Evolutionary conservation across 2,797 vertebrate genomes (phyloP).

Genomic region (Sebastes variabilis): DNA sequence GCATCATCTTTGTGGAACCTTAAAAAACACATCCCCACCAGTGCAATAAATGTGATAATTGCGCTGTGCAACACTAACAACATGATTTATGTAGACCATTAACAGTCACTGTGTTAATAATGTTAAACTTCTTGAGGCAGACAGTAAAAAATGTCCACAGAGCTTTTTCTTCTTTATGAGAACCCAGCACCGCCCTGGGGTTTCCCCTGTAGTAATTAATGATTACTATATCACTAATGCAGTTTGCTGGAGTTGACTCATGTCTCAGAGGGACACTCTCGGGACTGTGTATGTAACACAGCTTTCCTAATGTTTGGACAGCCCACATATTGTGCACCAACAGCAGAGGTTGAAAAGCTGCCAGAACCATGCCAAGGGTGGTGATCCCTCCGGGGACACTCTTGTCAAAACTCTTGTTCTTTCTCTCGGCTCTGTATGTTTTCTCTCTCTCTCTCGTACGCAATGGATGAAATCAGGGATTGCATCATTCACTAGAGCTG

Average conservation of each 20-base stretch:
- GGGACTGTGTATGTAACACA: neutral
- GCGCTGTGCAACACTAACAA: neutral
- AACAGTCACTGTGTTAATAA: neutral
- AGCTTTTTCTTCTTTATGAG: neutral
- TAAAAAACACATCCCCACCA: neutral
- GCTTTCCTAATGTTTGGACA: neutral
- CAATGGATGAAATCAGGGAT: slow-evolving; percentile 20
- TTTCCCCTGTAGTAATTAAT: slow-evolving; percentile 17
- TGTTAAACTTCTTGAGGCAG: neutral
- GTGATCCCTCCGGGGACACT: slow-evolving; percentile 9
- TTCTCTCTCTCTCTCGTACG: neutral
- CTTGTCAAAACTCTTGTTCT: slow-evolving; percentile 32
- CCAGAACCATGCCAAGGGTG: slow-evolving; percentile 1
- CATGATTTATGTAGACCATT: neutral
- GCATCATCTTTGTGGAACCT: neutral
- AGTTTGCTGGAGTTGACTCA: neutral
- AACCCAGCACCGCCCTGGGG: neutral
- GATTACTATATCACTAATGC: neutral
- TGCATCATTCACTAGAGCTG: slow-evolving; percentile 15
- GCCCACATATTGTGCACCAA: neutral
- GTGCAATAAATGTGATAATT: neutral
- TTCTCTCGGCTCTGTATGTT: slow-evolving; percentile 28
- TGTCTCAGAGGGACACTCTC: neutral
- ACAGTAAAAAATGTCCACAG: slow-evolving; percentile 5
- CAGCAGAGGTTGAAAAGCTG: slow-evolving; percentile 24